Percentiles rank a stretch among this genome's conserved stretches.
Evolutionary conservation across 2,113 vertebrate genomes (phyloP).

Genomic region (Galbula dea): DNA sequence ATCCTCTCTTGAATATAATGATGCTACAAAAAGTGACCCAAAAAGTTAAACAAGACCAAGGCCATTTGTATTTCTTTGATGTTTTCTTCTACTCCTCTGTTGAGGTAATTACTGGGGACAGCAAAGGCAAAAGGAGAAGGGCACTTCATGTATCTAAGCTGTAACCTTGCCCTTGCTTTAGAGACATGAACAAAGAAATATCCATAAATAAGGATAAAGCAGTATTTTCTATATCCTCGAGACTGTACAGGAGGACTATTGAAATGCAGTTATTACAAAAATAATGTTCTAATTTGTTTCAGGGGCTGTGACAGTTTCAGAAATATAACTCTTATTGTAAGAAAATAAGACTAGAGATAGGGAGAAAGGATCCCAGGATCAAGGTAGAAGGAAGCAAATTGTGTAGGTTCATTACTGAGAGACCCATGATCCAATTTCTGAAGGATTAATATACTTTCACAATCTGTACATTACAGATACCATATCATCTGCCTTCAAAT

Average conservation of each 20-base stretch:
- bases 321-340: not conserved
- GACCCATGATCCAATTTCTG: not conserved
- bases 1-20: not conserved
- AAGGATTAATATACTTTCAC: not conserved
- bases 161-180: not conserved
- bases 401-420: not conserved
- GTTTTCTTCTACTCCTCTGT: not conserved
- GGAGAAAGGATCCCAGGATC: not conserved
- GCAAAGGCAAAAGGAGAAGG: not conserved
- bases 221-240: not conserved
- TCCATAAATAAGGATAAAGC: not conserved
- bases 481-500: not conserved
- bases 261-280: conserved; percentile 16
- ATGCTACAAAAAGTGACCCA: not conserved
- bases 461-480: not conserved
- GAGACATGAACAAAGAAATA: not conserved
- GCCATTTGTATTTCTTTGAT: not conserved
- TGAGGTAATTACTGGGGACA: not conserved
- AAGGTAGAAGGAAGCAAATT: not conserved
- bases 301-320: not conserved
- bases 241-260: not conserved
- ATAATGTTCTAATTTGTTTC: conserved; percentile 7
- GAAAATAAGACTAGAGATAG: not conserved
- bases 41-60: not conserved
- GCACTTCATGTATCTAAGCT: not conserved